phyloP scores from a whole-genome alignment of 1,140 invertebrate species.

The Calosoma granatense region DNA sequence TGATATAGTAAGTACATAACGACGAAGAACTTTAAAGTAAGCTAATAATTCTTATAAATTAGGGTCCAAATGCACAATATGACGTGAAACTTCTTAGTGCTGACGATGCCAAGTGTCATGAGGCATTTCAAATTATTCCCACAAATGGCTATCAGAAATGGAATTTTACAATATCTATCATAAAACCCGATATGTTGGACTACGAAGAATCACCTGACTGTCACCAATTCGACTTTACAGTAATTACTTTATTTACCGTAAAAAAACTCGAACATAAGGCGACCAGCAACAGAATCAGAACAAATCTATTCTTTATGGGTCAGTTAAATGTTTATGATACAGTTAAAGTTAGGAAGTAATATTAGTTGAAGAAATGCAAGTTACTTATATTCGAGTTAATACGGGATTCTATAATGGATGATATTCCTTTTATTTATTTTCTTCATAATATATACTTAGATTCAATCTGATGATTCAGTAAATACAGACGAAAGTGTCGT shows the following conservation, averaged over 20 bases:
- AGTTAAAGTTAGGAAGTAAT: too few species aligned
- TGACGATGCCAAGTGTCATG: constrained; percentile 23
- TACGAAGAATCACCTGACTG: constrained; percentile 40
- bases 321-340: too few species aligned
- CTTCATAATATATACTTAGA: too few species aligned
- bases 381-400: too few species aligned
- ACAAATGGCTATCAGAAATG: constrained; percentile 41
- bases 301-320: too few species aligned
- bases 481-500: constrained; percentile 33
- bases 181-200: constrained; percentile 40
- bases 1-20: constrained; percentile 38
- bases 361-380: too few species aligned
- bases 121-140: constrained; percentile 43
- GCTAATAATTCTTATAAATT: constrained; percentile 14
- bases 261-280: too few species aligned
- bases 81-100: constrained; percentile 29
- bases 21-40: constrained; percentile 9
- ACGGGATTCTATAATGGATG: too few species aligned
- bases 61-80: constrained; percentile 46
- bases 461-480: constrained; percentile 35
- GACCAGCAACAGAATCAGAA: too few species aligned
- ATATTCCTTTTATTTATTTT: too few species aligned
- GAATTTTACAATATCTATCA: constrained; percentile 40
- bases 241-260: too few species aligned
- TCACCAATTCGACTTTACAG: constrained; percentile 33